Base-by-base conservation (phyloP, 2,888 invertebrate genomes). In the Graphium colonna region DNA sequence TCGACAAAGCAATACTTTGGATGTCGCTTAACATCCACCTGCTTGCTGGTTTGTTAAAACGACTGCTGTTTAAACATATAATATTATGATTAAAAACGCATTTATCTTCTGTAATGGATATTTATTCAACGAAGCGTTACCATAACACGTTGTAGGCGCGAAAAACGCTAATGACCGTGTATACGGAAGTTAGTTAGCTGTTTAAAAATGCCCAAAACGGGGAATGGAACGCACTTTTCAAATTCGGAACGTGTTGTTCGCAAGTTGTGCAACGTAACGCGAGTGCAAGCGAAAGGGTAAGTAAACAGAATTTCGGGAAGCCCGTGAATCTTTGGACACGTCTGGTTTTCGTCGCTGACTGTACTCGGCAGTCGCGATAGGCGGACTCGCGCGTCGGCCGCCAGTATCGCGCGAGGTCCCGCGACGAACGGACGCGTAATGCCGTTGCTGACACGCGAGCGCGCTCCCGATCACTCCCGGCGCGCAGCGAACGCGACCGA, bases 351-450 rank as follows among this genome's bases (percentile, higher is more conserved):
- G 48, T 49, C 36, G 36, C 13, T 12, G 42, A 18, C 43, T 38
- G 42, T 42, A 42, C 26, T n/a, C 47, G 52, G 42, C 17, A 28
- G 47, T 36, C 18, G 43, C 43, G 64, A 60, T 72, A 69, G 75
- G 67, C 64, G 76, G 77, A 78, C 76, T 77, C 72, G 68, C 61
- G 63, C 61, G 56, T 21, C 44, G 58, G 38, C 40, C 45, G 61
- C 73, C 82, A 88, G 87, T 88, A 77, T 70, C 80, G 86, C 82
- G 85, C 78, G 74, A 78, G 79, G 71, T 62, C 59, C 72, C 76
- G 73, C 51, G 63, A 73, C 72, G 65, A 68, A 60, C 75, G 82
- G 82, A 67, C 79, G 77, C 68, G 77, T 75, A 46, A 75, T 73
- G 78, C 62, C 69, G 73, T 70, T 62, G 58, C 55, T 64, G 63